Conservation (phyloP, 2,113 vertebrate genomes). For the Centropus unirufus region DNA sequence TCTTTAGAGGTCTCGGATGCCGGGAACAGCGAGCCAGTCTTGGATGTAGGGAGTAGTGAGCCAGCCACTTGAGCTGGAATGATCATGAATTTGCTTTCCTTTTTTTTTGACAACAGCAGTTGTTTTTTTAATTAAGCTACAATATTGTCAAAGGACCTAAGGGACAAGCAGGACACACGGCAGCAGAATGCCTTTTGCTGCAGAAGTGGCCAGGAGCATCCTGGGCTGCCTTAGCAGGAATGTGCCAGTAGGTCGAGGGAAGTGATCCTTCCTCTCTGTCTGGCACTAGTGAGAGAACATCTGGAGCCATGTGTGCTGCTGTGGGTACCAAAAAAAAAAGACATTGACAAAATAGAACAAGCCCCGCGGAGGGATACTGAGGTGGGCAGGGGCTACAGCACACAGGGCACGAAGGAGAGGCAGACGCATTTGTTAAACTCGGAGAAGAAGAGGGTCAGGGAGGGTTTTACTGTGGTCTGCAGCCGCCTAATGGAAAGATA, state of each 20-base stretch:
- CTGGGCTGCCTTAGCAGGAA: background rate
- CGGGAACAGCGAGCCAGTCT: background rate
- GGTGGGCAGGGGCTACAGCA: background rate
- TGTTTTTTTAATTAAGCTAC: slow-evolving; percentile 56
- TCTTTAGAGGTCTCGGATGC: accelerated
- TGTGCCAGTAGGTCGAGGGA: background rate
- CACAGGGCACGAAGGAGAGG: accelerated
- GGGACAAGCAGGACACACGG: background rate
- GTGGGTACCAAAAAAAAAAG: background rate
- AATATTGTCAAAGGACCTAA: background rate
- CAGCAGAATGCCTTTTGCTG: background rate
- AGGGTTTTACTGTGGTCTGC: background rate
- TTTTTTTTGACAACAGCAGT: background rate
- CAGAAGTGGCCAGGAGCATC: background rate
- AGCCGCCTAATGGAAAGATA: background rate
- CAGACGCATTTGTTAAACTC: background rate
- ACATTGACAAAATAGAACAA: background rate
- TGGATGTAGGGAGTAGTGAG: background rate
- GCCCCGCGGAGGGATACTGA: accelerated
- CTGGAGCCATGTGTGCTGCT: background rate
- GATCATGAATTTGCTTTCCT: background rate
- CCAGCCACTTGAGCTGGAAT: background rate
- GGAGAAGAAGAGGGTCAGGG: background rate
- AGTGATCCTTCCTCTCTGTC: background rate
- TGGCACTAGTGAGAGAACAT: background rate